Conservation (phyloP, 92 coral and sea anemone genomes). For the Umimayanthus kanabou region DNA sequence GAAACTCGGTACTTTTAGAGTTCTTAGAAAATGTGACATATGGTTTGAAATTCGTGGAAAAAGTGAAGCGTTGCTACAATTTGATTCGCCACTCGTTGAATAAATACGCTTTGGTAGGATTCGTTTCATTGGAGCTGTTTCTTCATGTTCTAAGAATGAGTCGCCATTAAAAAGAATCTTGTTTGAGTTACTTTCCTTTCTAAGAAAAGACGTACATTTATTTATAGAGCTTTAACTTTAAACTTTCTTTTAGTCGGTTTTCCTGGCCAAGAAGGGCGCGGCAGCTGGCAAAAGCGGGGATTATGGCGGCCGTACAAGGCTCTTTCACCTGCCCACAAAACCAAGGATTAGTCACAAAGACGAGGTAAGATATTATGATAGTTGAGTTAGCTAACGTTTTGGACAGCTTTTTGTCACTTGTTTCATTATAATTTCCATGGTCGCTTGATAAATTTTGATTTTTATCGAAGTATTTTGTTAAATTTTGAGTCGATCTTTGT, state of each 20-base stretch:
- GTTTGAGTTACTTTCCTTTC: not conserved
- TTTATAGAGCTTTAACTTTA: not conserved
- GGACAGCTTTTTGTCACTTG: not conserved
- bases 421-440: not conserved
- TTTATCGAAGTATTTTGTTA: not conserved
- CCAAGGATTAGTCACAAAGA: not conserved
- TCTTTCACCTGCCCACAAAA: conserved; percentile 9
- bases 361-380: not conserved
- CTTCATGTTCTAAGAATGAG: not conserved
- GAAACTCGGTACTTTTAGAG: not conserved
- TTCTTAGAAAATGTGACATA: conserved; percentile 20
- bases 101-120: not conserved
- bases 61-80: not conserved
- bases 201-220: not conserved
- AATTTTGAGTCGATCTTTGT: not conserved
- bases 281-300: not conserved
- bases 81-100: not conserved
- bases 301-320: not conserved
- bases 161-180: not conserved
- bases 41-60: conserved; percentile 21
- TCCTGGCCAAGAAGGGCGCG: conserved; percentile 28
- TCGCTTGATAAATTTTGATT: not conserved
- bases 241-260: not conserved
- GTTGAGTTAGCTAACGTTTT: not conserved
- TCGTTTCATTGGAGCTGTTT: not conserved